These are phyloP conservation scores for Gallinago nigripennis DNA, from an alignment of 2,797 vertebrate genomes.

Conservation along the genomic window DNA sequence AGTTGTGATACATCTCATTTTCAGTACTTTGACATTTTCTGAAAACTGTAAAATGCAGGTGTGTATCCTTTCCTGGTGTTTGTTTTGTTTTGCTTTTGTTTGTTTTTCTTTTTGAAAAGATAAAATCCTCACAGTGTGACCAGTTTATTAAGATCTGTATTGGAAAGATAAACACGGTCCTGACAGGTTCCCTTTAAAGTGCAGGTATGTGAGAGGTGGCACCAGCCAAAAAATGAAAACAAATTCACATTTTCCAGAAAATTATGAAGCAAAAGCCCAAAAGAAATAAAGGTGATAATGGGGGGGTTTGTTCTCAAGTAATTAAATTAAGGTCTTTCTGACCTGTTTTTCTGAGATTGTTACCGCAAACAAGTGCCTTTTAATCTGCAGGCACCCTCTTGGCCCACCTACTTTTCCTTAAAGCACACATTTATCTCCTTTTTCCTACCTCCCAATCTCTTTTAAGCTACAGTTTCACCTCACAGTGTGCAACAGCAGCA, in stretches of 20 bases:
- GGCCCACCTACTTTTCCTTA: background rate
- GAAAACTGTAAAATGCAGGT: background rate
- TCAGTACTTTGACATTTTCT: background rate
- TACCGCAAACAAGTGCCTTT: background rate
- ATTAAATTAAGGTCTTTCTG: background rate
- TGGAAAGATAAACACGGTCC: background rate
- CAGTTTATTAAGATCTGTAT: background rate
- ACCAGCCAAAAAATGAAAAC: background rate
- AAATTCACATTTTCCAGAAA: background rate
- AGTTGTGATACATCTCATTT: background rate
- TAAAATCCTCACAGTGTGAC: background rate
- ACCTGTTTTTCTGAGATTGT: background rate
- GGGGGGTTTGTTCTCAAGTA: background rate
- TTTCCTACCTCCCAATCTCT: background rate
- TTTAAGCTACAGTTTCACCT: background rate
- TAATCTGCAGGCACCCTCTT: background rate
- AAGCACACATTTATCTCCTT: background rate
- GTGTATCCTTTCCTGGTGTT: too few species aligned
- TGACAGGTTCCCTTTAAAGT: background rate
- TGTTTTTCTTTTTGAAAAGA: background rate
- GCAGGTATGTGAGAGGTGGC: rapidly evolving
- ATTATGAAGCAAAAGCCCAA: background rate
- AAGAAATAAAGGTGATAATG: background rate
- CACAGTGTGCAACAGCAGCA: rapidly evolving
- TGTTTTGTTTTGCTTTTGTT: background rate